Evolutionary conservation across 2,888 invertebrate species (phyloP), one percentile per base, ranked within the genome.

Genomic region (Graphium colonna): DNA sequence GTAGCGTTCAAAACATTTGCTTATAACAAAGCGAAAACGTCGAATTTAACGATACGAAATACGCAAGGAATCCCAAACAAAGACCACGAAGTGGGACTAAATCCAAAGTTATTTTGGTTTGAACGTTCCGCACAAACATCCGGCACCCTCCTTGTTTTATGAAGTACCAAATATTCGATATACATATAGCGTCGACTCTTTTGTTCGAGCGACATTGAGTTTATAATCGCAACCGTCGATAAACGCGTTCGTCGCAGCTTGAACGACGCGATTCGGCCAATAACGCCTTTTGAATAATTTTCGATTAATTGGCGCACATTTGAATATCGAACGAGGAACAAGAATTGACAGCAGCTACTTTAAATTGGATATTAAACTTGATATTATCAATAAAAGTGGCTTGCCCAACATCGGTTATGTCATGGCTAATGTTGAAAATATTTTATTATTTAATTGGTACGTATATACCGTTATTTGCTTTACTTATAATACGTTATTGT

Each of bases 81-180:
- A 75, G 71, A 52, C 61, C 63, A 63, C 63, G 65, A 68, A 69
- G 68, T 71, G 68, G 70, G 72, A 71, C 68, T 66, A 69, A 62
- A 69, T 71, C 70, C 67, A 68, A 71, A 65, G 73, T 65, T 82
- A 79, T 82, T 81, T 79, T 68, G 60, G 77, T 71, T 65, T 60
- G 52, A 61, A 71, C 68, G 75, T 79, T 79, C 74, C 75, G 73
- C 65, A 64, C 71, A 74, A 75, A 82, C 79, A 81, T 80, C 80
- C 80, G 77, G 71, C 65, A 75, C 73, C 71, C 70, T 67, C 71
- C 69, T 73, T 73, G 75, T 71, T 76, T 75, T 71, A 71, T 63
- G 66, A 64, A 69, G 66, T 69, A 68, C 70, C 73, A 69, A 75
- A 72, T 75, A 76, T 74, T 67, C 21, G 5, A 21, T n/a, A n/a